A percentile compares a stretch with the other conserved stretches of the same genome.
Conservation (phyloP, 23 tunicate species). For the Botrylloides violaceus region DNA sequence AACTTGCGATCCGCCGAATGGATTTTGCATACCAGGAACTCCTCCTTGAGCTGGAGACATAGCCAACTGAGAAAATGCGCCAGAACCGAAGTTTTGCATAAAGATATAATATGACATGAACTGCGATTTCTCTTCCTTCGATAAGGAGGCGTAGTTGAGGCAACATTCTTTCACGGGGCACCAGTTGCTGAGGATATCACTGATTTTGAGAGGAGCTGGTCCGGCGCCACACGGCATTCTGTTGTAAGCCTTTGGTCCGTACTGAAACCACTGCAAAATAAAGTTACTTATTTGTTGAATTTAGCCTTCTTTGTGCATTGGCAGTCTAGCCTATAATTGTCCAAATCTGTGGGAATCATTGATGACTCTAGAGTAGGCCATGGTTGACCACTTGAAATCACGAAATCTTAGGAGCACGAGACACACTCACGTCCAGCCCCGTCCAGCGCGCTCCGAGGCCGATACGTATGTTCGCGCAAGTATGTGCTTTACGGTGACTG, state of each 20-base stretch:
- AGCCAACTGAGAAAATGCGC: not conserved
- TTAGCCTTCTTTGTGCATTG: too few species aligned
- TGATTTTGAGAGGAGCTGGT: not conserved
- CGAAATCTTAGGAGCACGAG: too few species aligned
- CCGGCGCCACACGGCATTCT: conserved; percentile 12
- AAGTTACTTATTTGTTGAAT: not conserved
- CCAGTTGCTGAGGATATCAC: not conserved
- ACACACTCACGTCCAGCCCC: too few species aligned
- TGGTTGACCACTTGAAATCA: too few species aligned
- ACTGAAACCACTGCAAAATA: conserved; percentile 10
- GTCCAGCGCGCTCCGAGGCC: too few species aligned
- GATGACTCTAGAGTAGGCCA: too few species aligned
- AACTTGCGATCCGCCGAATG: not conserved
- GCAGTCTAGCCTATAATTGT: too few species aligned
- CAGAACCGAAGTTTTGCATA: not conserved
- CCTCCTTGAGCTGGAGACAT: not conserved
- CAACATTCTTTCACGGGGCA: conserved; percentile 5
- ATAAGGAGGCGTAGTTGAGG: conserved; percentile 3
- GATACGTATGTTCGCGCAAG: too few species aligned
- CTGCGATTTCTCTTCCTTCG: not conserved
- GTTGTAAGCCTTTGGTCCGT: conserved; percentile 6
- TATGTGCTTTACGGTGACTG: too few species aligned
- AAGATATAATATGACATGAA: not conserved
- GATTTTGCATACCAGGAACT: not conserved
- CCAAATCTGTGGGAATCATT: too few species aligned